A percentile compares a stretch with the other conserved stretches of the same genome.
Conservation (phyloP, 2,888 invertebrate genomes). For the Ormyrus pomaceus region DNA sequence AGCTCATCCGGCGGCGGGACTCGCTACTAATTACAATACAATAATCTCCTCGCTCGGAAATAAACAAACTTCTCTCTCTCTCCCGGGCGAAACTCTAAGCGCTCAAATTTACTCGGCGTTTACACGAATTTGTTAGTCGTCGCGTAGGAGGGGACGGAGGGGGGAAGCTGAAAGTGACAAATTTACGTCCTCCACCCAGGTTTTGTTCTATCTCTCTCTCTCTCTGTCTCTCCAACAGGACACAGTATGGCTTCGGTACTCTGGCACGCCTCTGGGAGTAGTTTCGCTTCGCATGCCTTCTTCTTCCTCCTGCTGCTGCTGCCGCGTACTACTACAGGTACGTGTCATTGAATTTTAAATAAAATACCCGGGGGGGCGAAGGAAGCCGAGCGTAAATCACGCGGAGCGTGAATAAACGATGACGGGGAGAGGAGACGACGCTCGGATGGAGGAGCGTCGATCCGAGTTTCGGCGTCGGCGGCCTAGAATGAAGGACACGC, state of each 20-base stretch:
- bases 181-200: constrained; percentile 11
- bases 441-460: no score
- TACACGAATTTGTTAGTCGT: no score
- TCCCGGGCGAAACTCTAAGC: no score
- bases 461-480: no score
- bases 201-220: constrained; percentile 10
- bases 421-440: neutral
- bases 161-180: neutral
- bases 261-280: constrained; percentile 89
- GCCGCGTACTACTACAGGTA: constrained; percentile 87
- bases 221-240: constrained; percentile 76
- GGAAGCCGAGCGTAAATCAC: neutral
- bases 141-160: no score
- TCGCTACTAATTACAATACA: no score
- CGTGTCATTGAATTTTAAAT: constrained; percentile 69
- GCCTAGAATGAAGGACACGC: no score
- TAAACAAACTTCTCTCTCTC: no score
- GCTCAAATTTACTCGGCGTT: no score
- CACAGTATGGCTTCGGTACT: constrained; percentile 90
- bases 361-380: neutral
- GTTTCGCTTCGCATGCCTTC: constrained; percentile 82
- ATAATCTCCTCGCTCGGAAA: no score
- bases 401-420: constrained; percentile 4
- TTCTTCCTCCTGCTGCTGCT: constrained; percentile 81
- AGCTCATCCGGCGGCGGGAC: no score